Base-by-base conservation (phyloP, 1,140 invertebrate genomes). In the Eubasilissa regina region DNA sequence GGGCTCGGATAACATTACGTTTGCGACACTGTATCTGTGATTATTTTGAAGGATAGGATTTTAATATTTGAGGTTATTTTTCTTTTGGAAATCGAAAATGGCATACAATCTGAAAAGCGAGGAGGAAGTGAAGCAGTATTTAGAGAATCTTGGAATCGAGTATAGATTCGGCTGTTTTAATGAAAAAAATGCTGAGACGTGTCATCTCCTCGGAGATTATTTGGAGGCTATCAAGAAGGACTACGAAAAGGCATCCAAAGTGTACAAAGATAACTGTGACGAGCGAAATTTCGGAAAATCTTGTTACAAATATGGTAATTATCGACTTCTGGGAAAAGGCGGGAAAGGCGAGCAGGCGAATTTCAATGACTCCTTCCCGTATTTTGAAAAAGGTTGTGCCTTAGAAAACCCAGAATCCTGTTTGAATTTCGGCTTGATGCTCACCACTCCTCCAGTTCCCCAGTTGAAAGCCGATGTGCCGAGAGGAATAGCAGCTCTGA, bases 61-160 rank as follows among this genome's bases (percentile, higher is more conserved):
- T 13, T 51, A 1, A 51, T 51, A 3, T 51, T 70, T 70, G 19
- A 70, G 66, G 66, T 70, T 70, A 70, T 17, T 35, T 70, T 51
- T 51, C n/a, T 51, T 13, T 48, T n/a, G 55, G 17, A 58, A 19
- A 58, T 56, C 4, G 35, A 75, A 48, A 78, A 78, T 78, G 77
- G 25, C 76, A 21, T 70, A 74, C 84, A 91, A 97, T 89, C 92
- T 97, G 45, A 96, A 97, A 89, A 92, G 92, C 73, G 94, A 95
- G 88, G 91, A 94, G 60, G 95, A 98, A 75, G 95, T 96, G 0
- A 94, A 97, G 85, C 92, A 96, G 81, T 98, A 94, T 86, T 85
- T 98, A 35, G 92, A 97, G 80, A 97, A 97, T 85, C 87, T 98
- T 75, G 94, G 94, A n/a, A 95, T 94, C 12, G 97, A 98, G 87